These are phyloP conservation scores for Hemaris fuciformis DNA, from an alignment of 2,888 invertebrate genomes.

Conservation along the genomic window DNA sequence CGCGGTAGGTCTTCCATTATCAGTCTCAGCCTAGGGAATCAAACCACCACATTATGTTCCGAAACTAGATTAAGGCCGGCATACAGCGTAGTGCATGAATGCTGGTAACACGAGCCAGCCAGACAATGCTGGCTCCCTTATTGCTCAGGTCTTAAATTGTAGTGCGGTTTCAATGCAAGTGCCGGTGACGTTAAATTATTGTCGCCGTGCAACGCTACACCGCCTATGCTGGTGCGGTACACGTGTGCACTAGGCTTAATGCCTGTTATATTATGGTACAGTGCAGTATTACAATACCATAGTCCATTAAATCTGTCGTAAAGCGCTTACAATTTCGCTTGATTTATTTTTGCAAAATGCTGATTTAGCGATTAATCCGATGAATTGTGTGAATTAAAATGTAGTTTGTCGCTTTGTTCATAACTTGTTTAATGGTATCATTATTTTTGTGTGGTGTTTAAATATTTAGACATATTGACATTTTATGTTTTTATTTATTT, in stretches of 20 bases:
- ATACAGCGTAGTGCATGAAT: constrained; percentile 63
- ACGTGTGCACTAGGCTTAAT: constrained; percentile 67
- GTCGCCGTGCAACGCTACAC: constrained; percentile 72
- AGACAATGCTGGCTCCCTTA: constrained; percentile 76
- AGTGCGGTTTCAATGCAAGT: constrained; percentile 78
- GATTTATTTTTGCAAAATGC: constrained; percentile 10
- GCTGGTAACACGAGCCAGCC: constrained; percentile 70
- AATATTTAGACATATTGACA: no score
- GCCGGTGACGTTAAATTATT: constrained; percentile 78
- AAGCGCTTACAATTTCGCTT: constrained; percentile 16
- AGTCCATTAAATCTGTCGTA: constrained; percentile 44
- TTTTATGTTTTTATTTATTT: no score
- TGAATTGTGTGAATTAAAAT: neutral
- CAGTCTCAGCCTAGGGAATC: constrained; percentile 27
- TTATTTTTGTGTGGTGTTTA: no score
- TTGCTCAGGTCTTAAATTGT: constrained; percentile 79
- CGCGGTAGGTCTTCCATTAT: constrained; percentile 39
- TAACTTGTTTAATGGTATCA: neutral
- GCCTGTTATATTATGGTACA: constrained; percentile 33
- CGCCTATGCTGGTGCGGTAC: constrained; percentile 48
- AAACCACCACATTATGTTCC: constrained; percentile 38
- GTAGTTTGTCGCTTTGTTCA: neutral
- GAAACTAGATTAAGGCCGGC: constrained; percentile 54
- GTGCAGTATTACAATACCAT: constrained; percentile 30
- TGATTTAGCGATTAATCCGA: neutral